These are phyloP conservation scores for Hyperoplus immaculatus DNA, from an alignment of 2,797 vertebrate genomes.

Conservation along the genomic window DNA sequence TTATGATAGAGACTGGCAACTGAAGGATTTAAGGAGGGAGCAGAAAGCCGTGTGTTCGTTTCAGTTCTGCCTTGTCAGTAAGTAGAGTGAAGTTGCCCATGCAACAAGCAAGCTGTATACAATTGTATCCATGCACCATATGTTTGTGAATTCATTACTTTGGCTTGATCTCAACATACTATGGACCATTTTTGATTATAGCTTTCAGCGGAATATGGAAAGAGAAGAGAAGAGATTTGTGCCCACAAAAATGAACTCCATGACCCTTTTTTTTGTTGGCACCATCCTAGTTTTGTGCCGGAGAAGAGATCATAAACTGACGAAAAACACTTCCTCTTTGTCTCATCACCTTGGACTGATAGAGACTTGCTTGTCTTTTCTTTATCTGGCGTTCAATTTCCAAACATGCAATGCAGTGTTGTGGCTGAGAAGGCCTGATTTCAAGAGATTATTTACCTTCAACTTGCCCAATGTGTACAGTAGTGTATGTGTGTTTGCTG, in stretches of 20 bases:
- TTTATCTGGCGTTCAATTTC: conserved; percentile 52
- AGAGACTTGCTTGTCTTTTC: conserved; percentile 62
- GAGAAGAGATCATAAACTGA: conserved; percentile 59
- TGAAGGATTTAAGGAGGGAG: conserved; percentile 47
- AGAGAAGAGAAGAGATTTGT: conserved; percentile 46
- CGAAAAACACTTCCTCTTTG: conserved; percentile 69
- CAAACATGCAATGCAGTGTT: conserved; percentile 40
- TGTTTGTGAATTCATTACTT: conserved; percentile 10
- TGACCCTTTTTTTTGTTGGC: conserved; percentile 39
- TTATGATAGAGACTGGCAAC: conserved; percentile 46
- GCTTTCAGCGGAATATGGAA: conserved; percentile 22
- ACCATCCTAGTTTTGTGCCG: conserved; percentile 48
- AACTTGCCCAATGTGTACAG: conserved; percentile 20
- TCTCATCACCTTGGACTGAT: conserved; percentile 72
- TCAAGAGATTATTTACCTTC: conserved; percentile 28
- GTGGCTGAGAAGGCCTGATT: conserved; percentile 51
- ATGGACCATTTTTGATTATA: conserved; percentile 13
- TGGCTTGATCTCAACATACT: conserved; percentile 30
- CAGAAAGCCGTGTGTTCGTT: conserved; percentile 9
- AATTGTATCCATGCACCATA: background rate
- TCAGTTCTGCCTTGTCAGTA: conserved; percentile 25
- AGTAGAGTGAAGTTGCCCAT: conserved; percentile 3
- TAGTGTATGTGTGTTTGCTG: conserved; percentile 52
- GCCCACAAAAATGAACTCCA: conserved; percentile 45
- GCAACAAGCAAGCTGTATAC: conserved; percentile 10